phyloP scores from a whole-genome alignment of 2,797 vertebrate species.

The Takifugu ocellatus region DNA sequence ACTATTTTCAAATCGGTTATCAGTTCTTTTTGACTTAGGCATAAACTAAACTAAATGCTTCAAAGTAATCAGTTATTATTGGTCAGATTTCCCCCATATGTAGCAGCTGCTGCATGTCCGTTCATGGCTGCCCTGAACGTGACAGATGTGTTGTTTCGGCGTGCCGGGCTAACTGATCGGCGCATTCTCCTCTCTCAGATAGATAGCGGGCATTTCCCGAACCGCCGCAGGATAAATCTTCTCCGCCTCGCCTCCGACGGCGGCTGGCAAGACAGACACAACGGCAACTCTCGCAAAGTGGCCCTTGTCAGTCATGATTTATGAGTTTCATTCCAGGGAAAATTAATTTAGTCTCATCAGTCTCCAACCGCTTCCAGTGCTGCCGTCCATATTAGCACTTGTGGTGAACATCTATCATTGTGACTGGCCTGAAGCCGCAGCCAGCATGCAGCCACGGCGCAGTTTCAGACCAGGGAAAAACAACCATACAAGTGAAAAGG shows the following conservation, averaged over 20 bases:
- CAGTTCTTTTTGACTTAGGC: too few relatives aligned
- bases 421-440: slow-evolving; percentile 47
- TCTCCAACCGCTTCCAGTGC: slow-evolving; percentile 58
- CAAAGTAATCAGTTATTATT: not conserved
- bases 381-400: slow-evolving; percentile 66
- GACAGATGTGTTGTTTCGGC: slow-evolving; percentile 37
- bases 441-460: slow-evolving; percentile 27
- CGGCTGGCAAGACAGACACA: slow-evolving; percentile 58
- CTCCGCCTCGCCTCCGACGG: slow-evolving; percentile 40
- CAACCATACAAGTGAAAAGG: slow-evolving; percentile 35
- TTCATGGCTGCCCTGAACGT: slow-evolving; percentile 17
- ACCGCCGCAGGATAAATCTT: slow-evolving; percentile 59
- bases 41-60: not conserved
- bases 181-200: slow-evolving; percentile 36
- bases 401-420: slow-evolving; percentile 72
- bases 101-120: slow-evolving; percentile 1
- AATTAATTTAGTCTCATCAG: slow-evolving; percentile 74
- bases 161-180: slow-evolving; percentile 31
- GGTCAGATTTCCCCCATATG: not conserved
- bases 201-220: slow-evolving; percentile 56
- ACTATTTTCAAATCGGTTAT: too few relatives aligned
- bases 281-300: slow-evolving; percentile 65
- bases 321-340: slow-evolving; percentile 70
- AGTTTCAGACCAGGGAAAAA: slow-evolving; percentile 33
- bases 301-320: slow-evolving; percentile 69